Base-by-base conservation (phyloP, 2,888 invertebrate species). In the Phasia obesa region DNA sequence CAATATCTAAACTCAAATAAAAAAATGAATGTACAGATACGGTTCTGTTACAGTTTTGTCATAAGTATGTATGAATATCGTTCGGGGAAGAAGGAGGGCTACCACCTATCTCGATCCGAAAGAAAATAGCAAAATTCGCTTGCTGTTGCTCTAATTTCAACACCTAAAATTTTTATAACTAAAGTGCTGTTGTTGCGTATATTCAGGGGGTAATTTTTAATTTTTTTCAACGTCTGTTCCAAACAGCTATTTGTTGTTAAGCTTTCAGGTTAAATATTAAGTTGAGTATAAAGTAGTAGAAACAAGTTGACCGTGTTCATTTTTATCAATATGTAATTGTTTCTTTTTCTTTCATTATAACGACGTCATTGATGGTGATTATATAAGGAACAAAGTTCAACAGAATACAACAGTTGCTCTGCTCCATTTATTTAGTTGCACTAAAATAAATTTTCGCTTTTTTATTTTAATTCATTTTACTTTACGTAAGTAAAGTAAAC, bases 321-420 rank as follows among this genome's bases (percentile, higher is more conserved):
- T 38, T 15, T 9, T 38, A 4, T 5, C 5, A 23, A 57, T 15
- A 49, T 64, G n/a, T 64, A 11, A 11, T 15, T 76, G 44, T 65
- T 44, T 21, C 59, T 80, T 44, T 74, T 73, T 23, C 35, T 60
- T 69, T 74, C 60, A 69, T 69, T 62, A 31, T 4, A 64, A 60
- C 74, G 60, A 74, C 81, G 71, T 67, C 81, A 76, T 76, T 19
- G 59, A 19, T 65, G 15, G 25, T 62, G 17, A 57, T 53, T 51
- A 27, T 27, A 57, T 57, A n/a, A 49, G 62, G 47, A 44, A 60
- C 74, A 82, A 82, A 81, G 74, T 78, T 81, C 67, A 77, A 71
- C 35, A 11, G 1, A 35, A 35, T 35, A 35, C 42, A 51, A 31
- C 27, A 57, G 44, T 9, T 60, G 19, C n/a, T 69, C 53, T 60